Evolutionary conservation across 2,113 vertebrate species (phyloP), one percentile per base, ranked within the genome.

Genomic region (Melanotaenia duboulayi): DNA sequence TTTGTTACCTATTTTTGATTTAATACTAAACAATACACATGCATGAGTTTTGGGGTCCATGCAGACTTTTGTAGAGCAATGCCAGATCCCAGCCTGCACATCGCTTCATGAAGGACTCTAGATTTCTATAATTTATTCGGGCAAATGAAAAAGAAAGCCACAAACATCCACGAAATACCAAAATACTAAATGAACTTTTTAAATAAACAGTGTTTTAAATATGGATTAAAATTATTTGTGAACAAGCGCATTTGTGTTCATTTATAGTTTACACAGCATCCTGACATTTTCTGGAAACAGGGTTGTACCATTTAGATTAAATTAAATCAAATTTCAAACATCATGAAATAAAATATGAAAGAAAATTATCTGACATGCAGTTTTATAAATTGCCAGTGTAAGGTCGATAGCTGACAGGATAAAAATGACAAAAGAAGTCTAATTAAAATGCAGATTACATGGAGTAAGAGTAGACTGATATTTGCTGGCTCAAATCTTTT

Each of bases 401-500:
- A 65, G 37, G 64, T 51, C 60, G 65, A 66, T 65, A 86, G 74
- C 40, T 65, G 52, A 72, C 39, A 74, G 48, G 79, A 71, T 20
- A 63, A 55, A 82, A 89, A 57, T 39, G 7, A 80, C 32, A 83
- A 61, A 68, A 4, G 64, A 80, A 67, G 32, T 39, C 11, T 6
- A 25, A 77, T 42, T 44, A 54, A 75, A 74, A 81, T 71, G 65
- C 65, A 68, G n/a, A 44, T 76, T 76, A 70, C 28, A 76, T 52
- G 9, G 37, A 74, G 84, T 89, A 92, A 90, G 91, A 90, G 91
- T 90, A 93, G 93, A 94, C 92, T 88, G 91, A 93, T 89, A 65
- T 64, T 50, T 66, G 85, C 85, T 86, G 86, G 70, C 23, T 65
- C 11, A 48, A 44, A 49, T 51, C 55, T 23, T n/a, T 19, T 11